Evolutionary conservation across 2,888 invertebrate species (phyloP), one percentile per base, ranked within the genome.

Genomic region (Leucophenga montana): DNA sequence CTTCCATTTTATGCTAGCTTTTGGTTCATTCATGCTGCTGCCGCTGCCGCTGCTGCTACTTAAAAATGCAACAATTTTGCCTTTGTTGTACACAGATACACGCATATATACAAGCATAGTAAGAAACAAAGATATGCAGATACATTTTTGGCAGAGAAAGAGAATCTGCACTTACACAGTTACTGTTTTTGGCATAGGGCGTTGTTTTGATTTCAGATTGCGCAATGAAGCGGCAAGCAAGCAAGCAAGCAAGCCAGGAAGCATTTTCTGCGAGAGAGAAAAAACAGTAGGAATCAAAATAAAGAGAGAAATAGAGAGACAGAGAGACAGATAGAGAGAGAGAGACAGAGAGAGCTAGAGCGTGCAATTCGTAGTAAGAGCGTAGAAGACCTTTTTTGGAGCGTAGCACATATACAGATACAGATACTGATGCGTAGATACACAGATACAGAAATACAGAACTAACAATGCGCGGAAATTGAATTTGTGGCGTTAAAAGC

Each of bases 151-250:
- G 71, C 27, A 20, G 57, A 57, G 57, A 57, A 33, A 33, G 22
- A 14, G 14, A n/a, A n/a, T n/a, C 4, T 14, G 20, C 13, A 57
- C 33, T 33, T 8, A 33, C 8, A 33, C 33, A 33, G 3, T 33
- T 33, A 33, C 33, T 33, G 27, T 57, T 13, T 4, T 27, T 57
- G 11, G 80, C 84, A 75, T 84, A 80, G 80, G 80, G 80, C 80
- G 80, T 84, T 81, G 80, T 81, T 81, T 81, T 81, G 80, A 83
- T 81, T 84, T 68, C 76, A 74, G 82, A 81, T 81, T 81, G 80
- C 80, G 80, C 80, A 81, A 81, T 84, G 73, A 79, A 80, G 20
- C 57, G 57, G 14, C 65, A 62, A n/a, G 53, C 64, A 11, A 61
- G 9, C 46, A 50, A 73, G 59, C n/a, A n/a, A n/a, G n/a, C n/a